Evolutionary conservation across 2,113 vertebrate species (phyloP).

Genomic region (Channa argus): DNA sequence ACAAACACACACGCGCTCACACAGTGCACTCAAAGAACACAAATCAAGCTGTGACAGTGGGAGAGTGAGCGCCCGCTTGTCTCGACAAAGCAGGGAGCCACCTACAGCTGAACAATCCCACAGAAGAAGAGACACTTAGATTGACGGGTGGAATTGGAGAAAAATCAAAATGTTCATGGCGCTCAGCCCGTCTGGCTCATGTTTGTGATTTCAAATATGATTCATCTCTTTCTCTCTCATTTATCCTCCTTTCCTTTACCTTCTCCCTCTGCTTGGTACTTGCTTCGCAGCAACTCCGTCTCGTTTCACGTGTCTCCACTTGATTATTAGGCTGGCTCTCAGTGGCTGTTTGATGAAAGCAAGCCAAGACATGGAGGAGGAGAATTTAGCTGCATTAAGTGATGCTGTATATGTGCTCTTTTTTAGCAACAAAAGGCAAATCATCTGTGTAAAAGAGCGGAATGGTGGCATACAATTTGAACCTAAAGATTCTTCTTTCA

Average conservation of each 20-base stretch:
- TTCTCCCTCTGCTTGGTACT: slow-evolving; percentile 13
- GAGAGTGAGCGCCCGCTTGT: slow-evolving; percentile 32
- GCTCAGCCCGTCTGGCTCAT: slow-evolving; percentile 42
- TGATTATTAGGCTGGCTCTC: slow-evolving; percentile 34
- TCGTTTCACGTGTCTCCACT: slow-evolving; percentile 21
- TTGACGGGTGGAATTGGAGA: slow-evolving; percentile 69
- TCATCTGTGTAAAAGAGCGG: neutral
- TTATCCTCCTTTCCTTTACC: neutral
- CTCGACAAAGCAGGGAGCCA: slow-evolving; percentile 56
- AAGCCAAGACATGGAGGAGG: slow-evolving; percentile 5
- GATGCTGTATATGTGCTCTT: neutral
- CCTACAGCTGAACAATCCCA: slow-evolving; percentile 51
- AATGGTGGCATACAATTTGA: neutral
- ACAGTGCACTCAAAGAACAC: slow-evolving; percentile 25
- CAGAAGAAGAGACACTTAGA: slow-evolving; percentile 45
- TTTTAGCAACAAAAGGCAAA: neutral
- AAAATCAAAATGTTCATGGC: slow-evolving; percentile 62
- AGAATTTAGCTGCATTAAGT: slow-evolving; percentile 21
- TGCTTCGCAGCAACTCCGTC: slow-evolving; percentile 19
- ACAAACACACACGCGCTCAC: slow-evolving; percentile 17
- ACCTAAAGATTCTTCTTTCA: neutral
- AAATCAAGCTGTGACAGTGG: slow-evolving; percentile 49
- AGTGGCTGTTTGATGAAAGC: slow-evolving; percentile 32
- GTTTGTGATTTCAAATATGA: slow-evolving; percentile 62
- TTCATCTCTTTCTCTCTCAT: slow-evolving; percentile 34